These are phyloP conservation scores for Bovichtus variegatus DNA, from an alignment of 2,797 vertebrate genomes.

Conservation along the genomic window DNA sequence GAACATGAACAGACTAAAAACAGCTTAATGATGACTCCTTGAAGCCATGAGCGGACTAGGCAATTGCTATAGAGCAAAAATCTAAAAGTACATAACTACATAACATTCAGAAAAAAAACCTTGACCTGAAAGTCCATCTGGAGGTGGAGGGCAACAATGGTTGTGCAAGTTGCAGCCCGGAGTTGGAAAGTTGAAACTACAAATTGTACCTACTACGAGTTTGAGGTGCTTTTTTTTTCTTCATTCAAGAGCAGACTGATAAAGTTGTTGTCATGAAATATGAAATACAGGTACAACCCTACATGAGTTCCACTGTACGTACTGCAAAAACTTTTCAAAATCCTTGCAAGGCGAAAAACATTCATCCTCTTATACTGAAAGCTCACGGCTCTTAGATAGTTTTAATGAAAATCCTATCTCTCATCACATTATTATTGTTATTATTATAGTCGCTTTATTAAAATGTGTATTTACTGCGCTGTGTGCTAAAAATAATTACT, in stretches of 20 bases:
- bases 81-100: not conserved
- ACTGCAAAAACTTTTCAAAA: not conserved
- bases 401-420: conserved; percentile 8
- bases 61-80: not conserved
- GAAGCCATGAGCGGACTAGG: not conserved
- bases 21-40: not conserved
- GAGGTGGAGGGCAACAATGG: conserved; percentile 6
- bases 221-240: not conserved
- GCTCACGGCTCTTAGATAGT: not conserved
- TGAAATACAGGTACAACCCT: not conserved
- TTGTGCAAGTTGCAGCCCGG: not conserved
- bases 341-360: not conserved
- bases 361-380: not conserved
- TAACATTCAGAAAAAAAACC: not conserved
- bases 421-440: not conserved
- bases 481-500: not conserved
- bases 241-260: not conserved
- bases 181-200: not conserved
- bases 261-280: not conserved
- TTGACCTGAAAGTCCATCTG: conserved; percentile 11
- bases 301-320: not conserved
- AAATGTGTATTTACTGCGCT: not conserved
- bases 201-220: not conserved
- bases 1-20: not conserved
- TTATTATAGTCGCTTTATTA: not conserved